phyloP scores from a whole-genome alignment of 1,140 invertebrate species.

The Monomorium pharaonis region DNA sequence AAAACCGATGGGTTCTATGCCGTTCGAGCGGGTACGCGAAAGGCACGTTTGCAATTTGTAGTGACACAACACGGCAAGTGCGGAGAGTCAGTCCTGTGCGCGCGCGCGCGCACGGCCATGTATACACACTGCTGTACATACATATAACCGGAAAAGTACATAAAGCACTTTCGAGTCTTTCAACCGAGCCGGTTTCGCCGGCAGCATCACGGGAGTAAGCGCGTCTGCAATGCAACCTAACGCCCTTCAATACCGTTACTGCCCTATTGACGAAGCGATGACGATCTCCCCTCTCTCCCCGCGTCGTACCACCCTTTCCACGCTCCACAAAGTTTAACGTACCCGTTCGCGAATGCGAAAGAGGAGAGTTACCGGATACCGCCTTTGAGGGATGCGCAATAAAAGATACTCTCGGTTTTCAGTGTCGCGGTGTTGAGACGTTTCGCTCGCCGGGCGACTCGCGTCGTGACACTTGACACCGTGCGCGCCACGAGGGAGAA shows the following conservation, averaged over 20 bases:
- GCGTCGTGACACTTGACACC: background rate
- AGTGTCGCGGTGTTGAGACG: background rate
- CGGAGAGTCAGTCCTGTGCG: background rate
- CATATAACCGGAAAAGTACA: background rate
- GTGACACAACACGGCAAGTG: constrained; percentile 39
- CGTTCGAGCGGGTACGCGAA: constrained; percentile 12
- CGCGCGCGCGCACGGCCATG: background rate
- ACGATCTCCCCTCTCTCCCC: too few relatives aligned
- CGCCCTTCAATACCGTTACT: constrained; percentile 24
- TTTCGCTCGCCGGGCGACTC: background rate
- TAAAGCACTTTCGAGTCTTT: constrained; percentile 33
- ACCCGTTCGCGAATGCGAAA: background rate
- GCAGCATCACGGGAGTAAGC: background rate
- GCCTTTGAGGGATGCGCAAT: background rate
- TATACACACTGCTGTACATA: background rate
- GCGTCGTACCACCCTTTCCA: background rate
- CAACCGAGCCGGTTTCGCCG: constrained; percentile 22
- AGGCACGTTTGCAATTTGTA: constrained; percentile 47
- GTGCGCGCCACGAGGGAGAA: background rate
- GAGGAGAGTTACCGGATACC: background rate
- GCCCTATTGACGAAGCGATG: constrained; percentile 22
- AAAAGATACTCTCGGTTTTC: background rate
- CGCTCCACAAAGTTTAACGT: constrained; percentile 13
- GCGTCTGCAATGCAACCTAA: constrained; percentile 22
- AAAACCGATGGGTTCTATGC: constrained; percentile 25